phyloP scores from a whole-genome alignment of 2,113 vertebrate genomes.

The Lycaon pictus region DNA sequence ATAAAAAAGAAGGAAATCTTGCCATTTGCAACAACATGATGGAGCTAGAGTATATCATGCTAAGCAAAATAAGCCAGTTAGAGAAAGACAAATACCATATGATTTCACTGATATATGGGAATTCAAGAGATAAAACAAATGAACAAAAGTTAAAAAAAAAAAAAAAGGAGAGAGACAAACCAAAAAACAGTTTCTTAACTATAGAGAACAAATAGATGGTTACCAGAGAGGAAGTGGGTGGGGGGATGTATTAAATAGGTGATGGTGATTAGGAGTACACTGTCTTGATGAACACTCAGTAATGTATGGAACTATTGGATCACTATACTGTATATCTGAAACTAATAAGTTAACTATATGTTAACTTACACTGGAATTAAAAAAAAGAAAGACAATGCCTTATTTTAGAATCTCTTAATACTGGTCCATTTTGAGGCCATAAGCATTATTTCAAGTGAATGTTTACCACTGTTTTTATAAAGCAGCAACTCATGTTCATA shows the following conservation, averaged over 20 bases:
- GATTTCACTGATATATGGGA: not conserved
- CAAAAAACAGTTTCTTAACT: not conserved
- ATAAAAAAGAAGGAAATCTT: not conserved
- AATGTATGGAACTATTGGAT: not conserved
- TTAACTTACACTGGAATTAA: not conserved
- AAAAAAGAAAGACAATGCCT: not conserved
- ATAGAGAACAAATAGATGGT: not conserved
- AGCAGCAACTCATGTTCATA: conserved; percentile 18
- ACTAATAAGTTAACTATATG: not conserved
- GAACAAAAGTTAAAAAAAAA: not conserved
- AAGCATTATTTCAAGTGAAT: not conserved
- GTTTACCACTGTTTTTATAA: not conserved
- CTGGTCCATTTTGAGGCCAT: not conserved
- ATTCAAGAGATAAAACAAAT: not conserved
- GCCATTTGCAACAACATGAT: not conserved
- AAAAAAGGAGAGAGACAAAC: not conserved
- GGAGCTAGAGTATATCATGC: not conserved
- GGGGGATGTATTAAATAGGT: not conserved
- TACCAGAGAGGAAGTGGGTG: not conserved
- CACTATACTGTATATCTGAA: not conserved
- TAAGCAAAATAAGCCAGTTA: not conserved
- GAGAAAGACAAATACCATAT: not conserved
- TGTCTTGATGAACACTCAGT: not conserved
- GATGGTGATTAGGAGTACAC: not conserved
- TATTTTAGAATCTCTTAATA: conserved; percentile 53